Percentiles rank a stretch among this genome's conserved stretches.
Conservation (phyloP, 64 coral and sea anemone genomes). For the Exaiptasia diaphana region DNA sequence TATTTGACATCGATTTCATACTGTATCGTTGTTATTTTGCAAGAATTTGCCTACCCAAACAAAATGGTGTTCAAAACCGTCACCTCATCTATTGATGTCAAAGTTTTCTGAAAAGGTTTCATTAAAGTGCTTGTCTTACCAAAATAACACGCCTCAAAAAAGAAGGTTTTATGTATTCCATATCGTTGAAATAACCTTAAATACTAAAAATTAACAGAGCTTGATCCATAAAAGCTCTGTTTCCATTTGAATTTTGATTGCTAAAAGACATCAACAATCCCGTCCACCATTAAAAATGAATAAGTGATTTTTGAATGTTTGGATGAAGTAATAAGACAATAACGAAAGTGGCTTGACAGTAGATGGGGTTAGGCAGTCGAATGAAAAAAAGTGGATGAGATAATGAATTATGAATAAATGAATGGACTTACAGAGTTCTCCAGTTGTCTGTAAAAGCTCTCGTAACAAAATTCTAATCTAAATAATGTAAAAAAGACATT, state of each 20-base stretch:
- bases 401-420: neutral
- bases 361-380: neutral
- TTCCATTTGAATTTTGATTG: too few species aligned
- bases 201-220: neutral
- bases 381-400: neutral
- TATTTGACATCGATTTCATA: too few species aligned
- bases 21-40: too few species aligned
- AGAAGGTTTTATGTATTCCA: too few species aligned
- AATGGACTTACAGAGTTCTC: conserved; percentile 42
- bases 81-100: too few species aligned
- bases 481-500: neutral
- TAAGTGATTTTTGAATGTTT: neutral
- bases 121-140: too few species aligned
- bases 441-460: conserved; percentile 42
- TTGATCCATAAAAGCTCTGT: neutral
- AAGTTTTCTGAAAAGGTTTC: too few species aligned
- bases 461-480: conserved; percentile 34
- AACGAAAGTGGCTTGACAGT: neutral
- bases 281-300: neutral
- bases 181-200: neutral
- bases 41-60: too few species aligned
- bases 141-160: too few species aligned
- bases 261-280: too few species aligned
- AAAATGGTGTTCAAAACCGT: too few species aligned
- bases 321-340: neutral